Conservation (phyloP, 2,888 invertebrate species). For the Drosophila colorata region DNA sequence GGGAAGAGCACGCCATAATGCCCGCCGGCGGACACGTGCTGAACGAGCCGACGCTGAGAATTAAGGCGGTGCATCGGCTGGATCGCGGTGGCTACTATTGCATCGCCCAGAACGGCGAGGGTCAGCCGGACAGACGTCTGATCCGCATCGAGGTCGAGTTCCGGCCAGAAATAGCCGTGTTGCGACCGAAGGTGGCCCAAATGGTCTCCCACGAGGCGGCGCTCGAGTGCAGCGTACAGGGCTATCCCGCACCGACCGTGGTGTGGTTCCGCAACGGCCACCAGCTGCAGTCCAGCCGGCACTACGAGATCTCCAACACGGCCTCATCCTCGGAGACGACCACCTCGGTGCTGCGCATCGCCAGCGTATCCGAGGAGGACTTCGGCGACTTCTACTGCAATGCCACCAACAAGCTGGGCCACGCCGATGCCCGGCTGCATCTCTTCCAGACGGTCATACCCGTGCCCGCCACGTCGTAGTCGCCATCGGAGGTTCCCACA, state of each 20-base stretch:
- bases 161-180: conserved; percentile 82
- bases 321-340: conserved; percentile 84
- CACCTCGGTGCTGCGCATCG: conserved; percentile 83
- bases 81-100: conserved; percentile 85
- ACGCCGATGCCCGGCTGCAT: conserved; percentile 83
- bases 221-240: conserved; percentile 84
- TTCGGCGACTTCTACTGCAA: conserved; percentile 85
- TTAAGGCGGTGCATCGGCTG: conserved; percentile 80
- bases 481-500: conserved; percentile 29
- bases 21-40: conserved; percentile 82
- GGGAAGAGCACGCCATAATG: conserved; percentile 87
- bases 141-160: conserved; percentile 84
- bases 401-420: conserved; percentile 84
- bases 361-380: conserved; percentile 78
- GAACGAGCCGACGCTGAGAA: conserved; percentile 79
- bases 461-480: conserved; percentile 71
- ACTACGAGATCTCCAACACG: conserved; percentile 82
- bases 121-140: conserved; percentile 81
- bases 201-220: conserved; percentile 79
- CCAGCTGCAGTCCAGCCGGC: conserved; percentile 77
- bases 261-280: conserved; percentile 83
- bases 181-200: conserved; percentile 84
- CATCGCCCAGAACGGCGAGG: conserved; percentile 84
- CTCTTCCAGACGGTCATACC: conserved; percentile 83
- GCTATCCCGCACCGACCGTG: conserved; percentile 84